A percentile compares a stretch with the other conserved stretches of the same genome.
These are phyloP conservation scores for Crenichthys baileyi DNA, from an alignment of 2,797 vertebrate species.

Conservation along the genomic window DNA sequence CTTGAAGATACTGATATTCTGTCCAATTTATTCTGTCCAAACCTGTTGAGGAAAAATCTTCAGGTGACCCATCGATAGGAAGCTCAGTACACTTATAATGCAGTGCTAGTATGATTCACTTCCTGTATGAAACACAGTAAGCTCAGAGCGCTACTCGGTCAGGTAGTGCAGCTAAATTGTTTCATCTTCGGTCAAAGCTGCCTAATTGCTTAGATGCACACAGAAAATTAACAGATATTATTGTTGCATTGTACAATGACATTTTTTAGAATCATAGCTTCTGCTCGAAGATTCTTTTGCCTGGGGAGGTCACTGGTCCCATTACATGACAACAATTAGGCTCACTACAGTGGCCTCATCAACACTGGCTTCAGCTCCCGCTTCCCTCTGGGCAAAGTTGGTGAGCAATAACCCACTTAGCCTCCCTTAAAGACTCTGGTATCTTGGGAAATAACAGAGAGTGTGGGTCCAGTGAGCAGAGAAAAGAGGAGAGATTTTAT, in stretches of 20 bases:
- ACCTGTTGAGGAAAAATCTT: too few species aligned
- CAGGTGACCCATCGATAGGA: too few species aligned
- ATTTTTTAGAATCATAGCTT: slow-evolving; percentile 9
- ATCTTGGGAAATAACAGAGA: slow-evolving; percentile 47
- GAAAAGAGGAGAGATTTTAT: slow-evolving; percentile 16
- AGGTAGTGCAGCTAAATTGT: not conserved
- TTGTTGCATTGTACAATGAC: not conserved
- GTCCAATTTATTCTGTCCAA: too few species aligned
- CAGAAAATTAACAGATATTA: slow-evolving; percentile 10
- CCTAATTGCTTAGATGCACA: not conserved
- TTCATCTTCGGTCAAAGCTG: too few species aligned
- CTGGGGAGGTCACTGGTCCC: slow-evolving; percentile 27
- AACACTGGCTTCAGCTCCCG: slow-evolving; percentile 34
- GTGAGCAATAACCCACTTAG: slow-evolving; percentile 57
- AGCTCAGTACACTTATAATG: too few species aligned
- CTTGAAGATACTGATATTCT: not conserved
- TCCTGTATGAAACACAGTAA: too few species aligned
- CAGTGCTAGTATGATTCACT: too few species aligned
- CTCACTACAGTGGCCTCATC: slow-evolving; percentile 50
- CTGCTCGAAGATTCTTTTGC: slow-evolving; percentile 11
- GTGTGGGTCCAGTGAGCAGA: slow-evolving; percentile 27
- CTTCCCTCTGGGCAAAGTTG: slow-evolving; percentile 14
- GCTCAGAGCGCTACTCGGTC: not conserved
- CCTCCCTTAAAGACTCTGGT: slow-evolving; percentile 31
- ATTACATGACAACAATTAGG: slow-evolving; percentile 57